These are phyloP conservation scores for Cotesia glomerata DNA, from an alignment of 1,140 invertebrate species.

Conservation along the genomic window DNA sequence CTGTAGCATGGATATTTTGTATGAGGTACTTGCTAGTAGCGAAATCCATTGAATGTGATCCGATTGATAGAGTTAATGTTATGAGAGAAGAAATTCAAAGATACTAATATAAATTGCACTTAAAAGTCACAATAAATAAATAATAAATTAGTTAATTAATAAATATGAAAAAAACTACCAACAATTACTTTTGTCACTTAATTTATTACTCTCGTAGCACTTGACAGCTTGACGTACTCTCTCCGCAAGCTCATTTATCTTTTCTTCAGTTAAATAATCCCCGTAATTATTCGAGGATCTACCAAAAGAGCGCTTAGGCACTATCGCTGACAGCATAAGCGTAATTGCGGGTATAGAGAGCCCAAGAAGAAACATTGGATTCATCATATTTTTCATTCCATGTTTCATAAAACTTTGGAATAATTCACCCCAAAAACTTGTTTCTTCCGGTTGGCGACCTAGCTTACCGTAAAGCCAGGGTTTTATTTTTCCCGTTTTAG, in stretches of 20 bases:
- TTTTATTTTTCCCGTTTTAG: constrained; percentile 55
- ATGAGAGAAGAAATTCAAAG: no score
- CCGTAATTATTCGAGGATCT: constrained; percentile 41
- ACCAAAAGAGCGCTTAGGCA: constrained; percentile 50
- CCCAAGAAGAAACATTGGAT: constrained; percentile 54
- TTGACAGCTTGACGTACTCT: constrained; percentile 47
- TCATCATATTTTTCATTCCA: constrained; percentile 58
- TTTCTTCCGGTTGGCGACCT: constrained; percentile 28
- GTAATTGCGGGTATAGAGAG: constrained; percentile 58
- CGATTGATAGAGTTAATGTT: no score
- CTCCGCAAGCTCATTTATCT: constrained; percentile 47
- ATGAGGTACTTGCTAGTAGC: no score
- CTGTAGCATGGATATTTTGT: no score
- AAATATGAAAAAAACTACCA: constrained; percentile 30
- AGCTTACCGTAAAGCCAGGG: constrained; percentile 55
- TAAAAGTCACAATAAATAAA: no score
- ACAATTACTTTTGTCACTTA: constrained; percentile 32
- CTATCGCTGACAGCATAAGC: constrained; percentile 53
- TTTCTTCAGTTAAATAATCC: constrained; percentile 38
- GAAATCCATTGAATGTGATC: no score
- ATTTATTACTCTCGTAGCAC: constrained; percentile 37
- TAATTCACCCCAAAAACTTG: constrained; percentile 52
- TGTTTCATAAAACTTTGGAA: constrained; percentile 54
- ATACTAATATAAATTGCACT: no score
- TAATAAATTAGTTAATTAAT: constrained; percentile 35